Percentiles rank a stretch among this genome's conserved stretches.
These are phyloP conservation scores for Spodoptera frugiperda DNA, from an alignment of 1,140 invertebrate genomes.

Conservation along the genomic window DNA sequence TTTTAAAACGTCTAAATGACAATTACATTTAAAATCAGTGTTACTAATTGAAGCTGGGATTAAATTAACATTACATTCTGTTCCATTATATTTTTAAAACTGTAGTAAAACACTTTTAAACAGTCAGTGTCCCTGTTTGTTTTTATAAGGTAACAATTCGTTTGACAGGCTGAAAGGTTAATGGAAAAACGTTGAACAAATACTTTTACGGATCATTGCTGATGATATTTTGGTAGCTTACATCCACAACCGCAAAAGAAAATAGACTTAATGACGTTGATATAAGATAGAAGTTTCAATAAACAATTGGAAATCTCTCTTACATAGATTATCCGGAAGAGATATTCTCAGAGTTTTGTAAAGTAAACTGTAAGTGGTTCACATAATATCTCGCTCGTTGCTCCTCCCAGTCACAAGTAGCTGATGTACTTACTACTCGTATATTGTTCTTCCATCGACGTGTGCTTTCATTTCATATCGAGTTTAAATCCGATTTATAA, in stretches of 20 bases:
- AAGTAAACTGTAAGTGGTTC: not conserved
- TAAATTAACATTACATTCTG: too few relatives aligned
- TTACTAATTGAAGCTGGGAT: too few relatives aligned
- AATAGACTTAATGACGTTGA: not conserved
- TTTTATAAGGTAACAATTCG: too few relatives aligned
- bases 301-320: not conserved
- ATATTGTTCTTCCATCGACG: constrained; percentile 13
- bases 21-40: too few relatives aligned
- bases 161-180: too few relatives aligned
- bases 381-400: not conserved
- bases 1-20: too few relatives aligned
- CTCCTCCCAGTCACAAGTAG: not conserved
- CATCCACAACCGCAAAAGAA: not conserved
- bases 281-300: not conserved
- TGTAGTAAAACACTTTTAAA: too few relatives aligned
- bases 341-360: not conserved
- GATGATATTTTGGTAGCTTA: too few relatives aligned
- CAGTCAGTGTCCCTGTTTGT: too few relatives aligned
- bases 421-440: constrained; percentile 14
- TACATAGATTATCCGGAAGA: not conserved
- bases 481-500: not conserved
- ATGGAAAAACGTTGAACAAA: too few relatives aligned
- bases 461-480: constrained; percentile 1
- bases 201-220: too few relatives aligned
- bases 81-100: too few relatives aligned